Evolutionary conservation across 2,888 invertebrate species (phyloP).

Genomic region (Lamellibrachia satsuma): DNA sequence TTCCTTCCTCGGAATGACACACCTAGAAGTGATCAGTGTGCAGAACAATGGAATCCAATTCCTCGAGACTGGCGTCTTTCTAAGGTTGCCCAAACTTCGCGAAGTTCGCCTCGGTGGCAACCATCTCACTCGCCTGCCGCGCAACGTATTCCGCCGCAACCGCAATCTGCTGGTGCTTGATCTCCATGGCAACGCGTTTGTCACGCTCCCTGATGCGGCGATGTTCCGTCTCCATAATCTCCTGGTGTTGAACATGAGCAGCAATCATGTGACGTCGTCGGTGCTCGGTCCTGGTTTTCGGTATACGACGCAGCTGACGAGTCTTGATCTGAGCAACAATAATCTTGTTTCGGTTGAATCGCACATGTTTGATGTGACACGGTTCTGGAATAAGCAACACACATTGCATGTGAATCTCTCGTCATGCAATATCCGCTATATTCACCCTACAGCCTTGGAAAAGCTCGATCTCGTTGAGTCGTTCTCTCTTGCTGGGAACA

Average conservation of each 20-base stretch:
- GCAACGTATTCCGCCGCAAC: conserved; percentile 43
- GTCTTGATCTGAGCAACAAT: conserved; percentile 51
- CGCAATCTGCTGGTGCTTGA: conserved; percentile 45
- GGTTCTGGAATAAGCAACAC: conserved; percentile 43
- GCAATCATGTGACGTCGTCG: conserved; percentile 44
- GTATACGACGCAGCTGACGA: conserved; percentile 43
- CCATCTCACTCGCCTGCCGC: conserved; percentile 42
- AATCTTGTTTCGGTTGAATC: conserved; percentile 40
- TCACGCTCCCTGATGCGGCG: conserved; percentile 40
- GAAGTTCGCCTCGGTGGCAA: conserved; percentile 40
- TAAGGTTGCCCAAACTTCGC: conserved; percentile 28
- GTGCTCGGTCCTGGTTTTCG: conserved; percentile 46
- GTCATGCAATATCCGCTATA: conserved; percentile 44
- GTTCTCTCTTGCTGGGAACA: conserved; percentile 47
- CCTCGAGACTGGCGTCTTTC: conserved; percentile 37
- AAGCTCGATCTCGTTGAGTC: conserved; percentile 32
- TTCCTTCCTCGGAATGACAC: conserved; percentile 26
- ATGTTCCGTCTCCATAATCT: conserved; percentile 43
- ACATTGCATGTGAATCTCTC: conserved; percentile 46
- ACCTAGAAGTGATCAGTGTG: conserved; percentile 35
- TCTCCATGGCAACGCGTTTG: conserved; percentile 46
- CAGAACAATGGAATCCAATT: conserved; percentile 35
- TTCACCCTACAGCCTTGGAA: conserved; percentile 42
- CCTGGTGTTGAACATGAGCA: conserved; percentile 45
- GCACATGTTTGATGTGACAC: conserved; percentile 44